Evolutionary conservation across 2,113 vertebrate species (phyloP).

Genomic region (Marmota flaviventris): DNA sequence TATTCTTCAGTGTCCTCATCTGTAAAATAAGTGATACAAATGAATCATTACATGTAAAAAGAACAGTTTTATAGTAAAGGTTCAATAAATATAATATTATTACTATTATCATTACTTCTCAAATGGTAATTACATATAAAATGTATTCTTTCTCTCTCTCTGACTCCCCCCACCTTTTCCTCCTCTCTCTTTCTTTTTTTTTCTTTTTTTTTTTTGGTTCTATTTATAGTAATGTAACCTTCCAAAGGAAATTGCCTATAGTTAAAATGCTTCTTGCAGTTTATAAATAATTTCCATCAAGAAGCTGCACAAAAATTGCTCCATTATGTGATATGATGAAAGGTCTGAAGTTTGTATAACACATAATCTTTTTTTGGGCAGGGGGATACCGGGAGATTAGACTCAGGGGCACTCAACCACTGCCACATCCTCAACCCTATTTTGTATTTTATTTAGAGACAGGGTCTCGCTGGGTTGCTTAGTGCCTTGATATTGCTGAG

Average conservation of each 20-base stretch:
- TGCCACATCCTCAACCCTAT: too few species aligned
- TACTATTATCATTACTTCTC: neutral
- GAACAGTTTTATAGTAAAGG: neutral
- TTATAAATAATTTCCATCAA: neutral
- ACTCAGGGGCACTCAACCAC: too few species aligned
- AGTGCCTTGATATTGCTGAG: too few species aligned
- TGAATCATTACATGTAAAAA: neutral
- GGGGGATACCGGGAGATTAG: too few species aligned
- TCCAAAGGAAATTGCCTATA: neutral
- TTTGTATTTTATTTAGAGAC: too few species aligned
- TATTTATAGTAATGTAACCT: slow-evolving; percentile 1
- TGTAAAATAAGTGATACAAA: neutral
- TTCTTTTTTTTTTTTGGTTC: neutral
- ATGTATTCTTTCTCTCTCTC: neutral
- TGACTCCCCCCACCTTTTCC: too few species aligned
- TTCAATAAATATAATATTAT: neutral
- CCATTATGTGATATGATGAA: neutral
- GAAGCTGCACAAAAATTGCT: neutral
- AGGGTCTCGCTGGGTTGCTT: too few species aligned
- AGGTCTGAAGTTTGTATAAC: neutral
- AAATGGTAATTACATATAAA: neutral
- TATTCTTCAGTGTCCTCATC: neutral
- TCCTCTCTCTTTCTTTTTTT: too few species aligned
- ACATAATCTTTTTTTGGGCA: neutral
- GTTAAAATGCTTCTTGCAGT: neutral